Evolutionary conservation across 2,797 vertebrate genomes (phyloP).

Genomic region (Myoxocephalus aenaeus): DNA sequence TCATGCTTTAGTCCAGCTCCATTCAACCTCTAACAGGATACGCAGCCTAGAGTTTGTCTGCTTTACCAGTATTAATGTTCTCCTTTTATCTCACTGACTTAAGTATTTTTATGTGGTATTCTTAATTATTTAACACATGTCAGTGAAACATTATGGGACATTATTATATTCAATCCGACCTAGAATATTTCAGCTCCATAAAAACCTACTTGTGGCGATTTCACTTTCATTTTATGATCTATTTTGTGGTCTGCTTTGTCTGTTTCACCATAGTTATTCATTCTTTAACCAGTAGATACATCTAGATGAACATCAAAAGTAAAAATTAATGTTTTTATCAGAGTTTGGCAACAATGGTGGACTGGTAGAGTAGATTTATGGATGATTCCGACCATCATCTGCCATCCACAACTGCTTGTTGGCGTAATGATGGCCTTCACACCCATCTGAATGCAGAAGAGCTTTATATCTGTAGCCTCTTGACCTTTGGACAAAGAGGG

Average conservation of each 20-base stretch:
- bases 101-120: background rate
- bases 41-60: background rate
- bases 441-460: background rate
- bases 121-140: background rate
- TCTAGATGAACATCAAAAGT: background rate
- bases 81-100: background rate
- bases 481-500: background rate
- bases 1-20: conserved; percentile 25
- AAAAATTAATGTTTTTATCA: background rate
- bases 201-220: background rate
- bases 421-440: background rate
- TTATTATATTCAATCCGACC: background rate
- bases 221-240: background rate
- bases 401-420: background rate
- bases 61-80: conserved; percentile 9
- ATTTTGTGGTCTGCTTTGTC: background rate
- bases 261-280: background rate
- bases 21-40: conserved; percentile 13
- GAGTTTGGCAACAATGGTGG: background rate
- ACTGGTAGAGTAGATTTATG: background rate
- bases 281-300: background rate
- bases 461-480: background rate
- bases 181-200: background rate
- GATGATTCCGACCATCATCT: background rate
- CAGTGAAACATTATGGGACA: background rate